Evolutionary conservation across 64 coral and sea anemone genomes (phyloP).

Genomic region (Stichodactyla mertensii): DNA sequence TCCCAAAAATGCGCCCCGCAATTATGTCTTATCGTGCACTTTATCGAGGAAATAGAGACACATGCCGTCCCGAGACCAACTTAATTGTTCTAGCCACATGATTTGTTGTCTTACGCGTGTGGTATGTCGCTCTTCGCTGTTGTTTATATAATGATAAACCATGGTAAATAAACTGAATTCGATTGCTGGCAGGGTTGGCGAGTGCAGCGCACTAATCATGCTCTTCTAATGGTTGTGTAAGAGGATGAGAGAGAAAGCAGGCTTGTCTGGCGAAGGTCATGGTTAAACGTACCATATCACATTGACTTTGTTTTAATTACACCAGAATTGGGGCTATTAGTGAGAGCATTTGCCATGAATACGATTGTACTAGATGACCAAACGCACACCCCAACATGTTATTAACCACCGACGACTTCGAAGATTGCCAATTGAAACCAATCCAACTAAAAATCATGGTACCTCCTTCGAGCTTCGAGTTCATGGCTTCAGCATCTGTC

Average conservation of each 20-base stretch:
- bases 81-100: neutral
- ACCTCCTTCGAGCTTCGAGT: neutral
- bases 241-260: neutral
- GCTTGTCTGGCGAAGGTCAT: conserved; percentile 12
- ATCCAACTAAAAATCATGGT: neutral
- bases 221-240: neutral
- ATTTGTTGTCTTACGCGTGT: conserved; percentile 6
- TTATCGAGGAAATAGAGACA: conserved; percentile 13
- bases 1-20: conserved; percentile 11
- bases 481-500: neutral
- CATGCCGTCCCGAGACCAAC: neutral
- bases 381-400: neutral
- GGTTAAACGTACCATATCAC: conserved; percentile 6
- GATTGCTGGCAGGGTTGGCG: neutral
- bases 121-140: conserved; percentile 6
- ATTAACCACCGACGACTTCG: neutral
- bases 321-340: conserved; percentile 7
- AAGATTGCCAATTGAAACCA: conserved; percentile 12
- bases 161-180: neutral
- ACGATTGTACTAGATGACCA: neutral
- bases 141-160: conserved; percentile 11
- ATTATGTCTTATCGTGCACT: conserved; percentile 4
- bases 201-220: neutral
- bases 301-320: conserved; percentile 26
- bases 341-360: conserved; percentile 8